Conservation (phyloP, 2,888 invertebrate genomes). For the Pseudoips prasinana region DNA sequence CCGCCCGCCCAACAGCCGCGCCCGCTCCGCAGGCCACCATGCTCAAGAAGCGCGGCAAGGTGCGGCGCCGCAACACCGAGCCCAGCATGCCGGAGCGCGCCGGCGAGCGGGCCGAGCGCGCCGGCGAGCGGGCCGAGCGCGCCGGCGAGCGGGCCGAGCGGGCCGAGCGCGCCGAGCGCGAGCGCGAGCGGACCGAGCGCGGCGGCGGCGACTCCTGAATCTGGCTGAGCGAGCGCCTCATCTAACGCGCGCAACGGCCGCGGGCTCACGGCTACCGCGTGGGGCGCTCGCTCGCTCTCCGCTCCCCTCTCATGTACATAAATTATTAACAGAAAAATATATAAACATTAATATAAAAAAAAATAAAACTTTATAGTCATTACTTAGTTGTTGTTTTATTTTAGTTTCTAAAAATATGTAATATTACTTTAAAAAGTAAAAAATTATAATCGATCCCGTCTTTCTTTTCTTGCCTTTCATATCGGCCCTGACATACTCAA, state of each 20-base stretch:
- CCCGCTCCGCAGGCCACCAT: conserved; percentile 94
- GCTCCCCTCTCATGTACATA: conserved; percentile 54
- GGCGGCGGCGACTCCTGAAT: conserved; percentile 83
- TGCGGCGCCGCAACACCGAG: conserved; percentile 97
- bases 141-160: conserved; percentile 59
- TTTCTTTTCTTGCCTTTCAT: neutral
- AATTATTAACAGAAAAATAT: conserved; percentile 38
- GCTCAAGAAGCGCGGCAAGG: conserved; percentile 99
- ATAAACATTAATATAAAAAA: conserved; percentile 47
- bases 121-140: too few species aligned
- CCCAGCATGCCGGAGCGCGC: conserved; percentile 85
- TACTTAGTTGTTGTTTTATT: conserved; percentile 73
- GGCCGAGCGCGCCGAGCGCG: conserved; percentile 62
- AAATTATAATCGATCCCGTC: neutral
- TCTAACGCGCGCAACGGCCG: conserved; percentile 77
- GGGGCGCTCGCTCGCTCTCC: conserved; percentile 55
- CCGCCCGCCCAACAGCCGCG: conserved; percentile 54
- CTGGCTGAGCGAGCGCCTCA: conserved; percentile 88
- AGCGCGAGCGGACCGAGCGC: conserved; percentile 42
- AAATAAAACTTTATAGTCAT: conserved; percentile 61
- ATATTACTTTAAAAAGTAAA: conserved; percentile 3
- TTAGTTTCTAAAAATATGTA: conserved; percentile 10
- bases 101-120: too few species aligned
- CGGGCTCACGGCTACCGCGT: conserved; percentile 71
- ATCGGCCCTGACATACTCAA: neutral